A percentile compares a stretch with the other conserved stretches of the same genome.
Evolutionary conservation across 1,140 invertebrate species (phyloP).

Genomic region (Drosophila quadrilineata): DNA sequence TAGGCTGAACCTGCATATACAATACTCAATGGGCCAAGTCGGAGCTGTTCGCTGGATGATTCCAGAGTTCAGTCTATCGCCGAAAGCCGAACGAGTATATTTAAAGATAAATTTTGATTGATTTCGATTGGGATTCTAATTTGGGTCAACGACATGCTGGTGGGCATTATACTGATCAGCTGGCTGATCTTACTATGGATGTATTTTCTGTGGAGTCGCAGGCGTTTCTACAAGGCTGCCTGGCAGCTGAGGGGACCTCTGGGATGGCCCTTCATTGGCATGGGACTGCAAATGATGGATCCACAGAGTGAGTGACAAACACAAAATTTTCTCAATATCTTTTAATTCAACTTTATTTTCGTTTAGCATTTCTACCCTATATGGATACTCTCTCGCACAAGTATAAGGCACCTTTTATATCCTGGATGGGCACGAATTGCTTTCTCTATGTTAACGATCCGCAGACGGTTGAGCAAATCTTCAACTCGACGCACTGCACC

Average conservation of each 20-base stretch:
- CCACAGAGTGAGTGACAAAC: slow-evolving; percentile 64
- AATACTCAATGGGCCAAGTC: slow-evolving; percentile 47
- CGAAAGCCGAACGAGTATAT: slow-evolving; percentile 21
- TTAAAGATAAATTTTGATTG: not conserved
- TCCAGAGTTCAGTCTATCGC: slow-evolving; percentile 32
- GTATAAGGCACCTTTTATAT: slow-evolving; percentile 67
- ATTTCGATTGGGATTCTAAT: slow-evolving; percentile 23
- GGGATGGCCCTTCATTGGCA: slow-evolving; percentile 67
- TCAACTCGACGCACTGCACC: slow-evolving; percentile 71
- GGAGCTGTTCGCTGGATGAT: not conserved
- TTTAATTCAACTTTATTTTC: not conserved
- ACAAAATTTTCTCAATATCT: not conserved
- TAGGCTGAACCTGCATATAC: slow-evolving; percentile 47
- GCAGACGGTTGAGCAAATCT: slow-evolving; percentile 65
- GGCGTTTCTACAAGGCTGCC: slow-evolving; percentile 59
- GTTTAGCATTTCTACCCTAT: slow-evolving; percentile 63
- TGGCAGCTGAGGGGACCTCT: slow-evolving; percentile 61
- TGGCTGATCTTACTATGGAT: slow-evolving; percentile 58
- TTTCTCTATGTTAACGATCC: slow-evolving; percentile 77
- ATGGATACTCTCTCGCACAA: slow-evolving; percentile 55
- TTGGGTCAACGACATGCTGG: slow-evolving; percentile 65
- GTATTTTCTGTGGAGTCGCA: slow-evolving; percentile 69
- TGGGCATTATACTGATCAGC: slow-evolving; percentile 46
- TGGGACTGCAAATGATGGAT: slow-evolving; percentile 76
- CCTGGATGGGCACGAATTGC: slow-evolving; percentile 76